Base-by-base conservation (phyloP, 2,113 vertebrate genomes). In the Hymenochirus boettgeri region DNA sequence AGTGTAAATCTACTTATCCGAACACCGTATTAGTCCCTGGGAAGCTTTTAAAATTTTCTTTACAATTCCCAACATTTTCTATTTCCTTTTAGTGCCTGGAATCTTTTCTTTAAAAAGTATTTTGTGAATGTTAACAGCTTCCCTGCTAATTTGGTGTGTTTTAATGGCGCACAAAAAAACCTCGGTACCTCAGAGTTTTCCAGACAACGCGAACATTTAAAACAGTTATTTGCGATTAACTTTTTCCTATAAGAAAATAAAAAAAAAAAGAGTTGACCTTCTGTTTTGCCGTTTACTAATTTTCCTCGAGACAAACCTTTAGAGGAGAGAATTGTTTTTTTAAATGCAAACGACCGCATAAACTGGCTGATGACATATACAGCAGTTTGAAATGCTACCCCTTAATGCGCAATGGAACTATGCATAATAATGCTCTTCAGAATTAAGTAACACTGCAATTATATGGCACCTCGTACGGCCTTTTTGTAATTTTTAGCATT, bases 291-390 rank as follows among this genome's bases (percentile, higher is more conserved):
- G 48, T 58, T 60, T 59, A 47, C 65, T 69, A 69, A 69, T 69
- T 69, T 69, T 69, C 57, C 65, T 69, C 65, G 42, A 69, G 65
- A 60, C 65, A 69, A 69, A 69, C 57, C 65, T 69, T 69, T 60
- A 8, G 29, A 17, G 65, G 35, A 53, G 59, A 69, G 47, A 60
- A 69, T 69, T 53, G 65, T 69, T 69, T 60, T 59, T 53, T 35
- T 60, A 69, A 69, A 69, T 69, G 65, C 65, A 69, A 69, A 69
- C 65, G 65, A 53, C 33, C 65, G 22, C 56, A 69, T 69, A 69
- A 69, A 69, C 17, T 17, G 56, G 22, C 13, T 52, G 26, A 39
- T 59, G 65, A 69, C 65, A 69, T 27, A 39, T 45, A n/a, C 48
- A 31, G 37, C n/a, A 18, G 47, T 52, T 26, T 33, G 31, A 5